phyloP scores from a whole-genome alignment of 2,113 vertebrate genomes.

The Emydura subglobosa region DNA sequence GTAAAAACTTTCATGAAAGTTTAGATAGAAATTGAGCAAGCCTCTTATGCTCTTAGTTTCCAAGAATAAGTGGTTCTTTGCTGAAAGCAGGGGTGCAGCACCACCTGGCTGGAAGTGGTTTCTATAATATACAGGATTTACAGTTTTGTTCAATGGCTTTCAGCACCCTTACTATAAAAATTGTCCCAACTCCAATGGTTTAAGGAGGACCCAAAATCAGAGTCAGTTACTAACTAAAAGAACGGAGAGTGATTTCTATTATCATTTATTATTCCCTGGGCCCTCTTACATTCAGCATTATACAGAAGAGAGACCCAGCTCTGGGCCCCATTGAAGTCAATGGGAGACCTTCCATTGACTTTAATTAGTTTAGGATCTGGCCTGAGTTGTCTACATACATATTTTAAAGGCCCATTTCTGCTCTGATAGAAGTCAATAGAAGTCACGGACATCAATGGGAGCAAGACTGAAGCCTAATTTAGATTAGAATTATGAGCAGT shows the following conservation, averaged over 20 bases:
- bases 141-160: too few species aligned
- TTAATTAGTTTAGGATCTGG: not conserved
- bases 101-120: too few species aligned
- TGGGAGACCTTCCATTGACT: slow-evolving; percentile 15
- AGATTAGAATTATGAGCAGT: not conserved
- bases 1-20: slow-evolving; percentile 60
- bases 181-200: too few species aligned
- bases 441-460: slow-evolving; percentile 19
- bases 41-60: slow-evolving; percentile 37
- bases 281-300: not conserved
- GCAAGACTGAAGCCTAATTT: not conserved
- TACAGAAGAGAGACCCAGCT: not conserved
- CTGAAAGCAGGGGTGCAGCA: not conserved
- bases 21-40: slow-evolving; percentile 59
- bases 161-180: too few species aligned
- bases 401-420: not conserved
- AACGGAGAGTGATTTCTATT: slow-evolving; percentile 26
- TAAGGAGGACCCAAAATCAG: slow-evolving; percentile 29
- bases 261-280: slow-evolving; percentile 16
- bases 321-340: not conserved
- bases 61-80: slow-evolving; percentile 45
- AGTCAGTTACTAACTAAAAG: slow-evolving; percentile 1
- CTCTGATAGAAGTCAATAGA: slow-evolving; percentile 20
- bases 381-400: not conserved
- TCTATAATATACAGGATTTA: too few species aligned